Conservation (phyloP, 1,140 invertebrate species). For the Drosophila nannoptera region DNA sequence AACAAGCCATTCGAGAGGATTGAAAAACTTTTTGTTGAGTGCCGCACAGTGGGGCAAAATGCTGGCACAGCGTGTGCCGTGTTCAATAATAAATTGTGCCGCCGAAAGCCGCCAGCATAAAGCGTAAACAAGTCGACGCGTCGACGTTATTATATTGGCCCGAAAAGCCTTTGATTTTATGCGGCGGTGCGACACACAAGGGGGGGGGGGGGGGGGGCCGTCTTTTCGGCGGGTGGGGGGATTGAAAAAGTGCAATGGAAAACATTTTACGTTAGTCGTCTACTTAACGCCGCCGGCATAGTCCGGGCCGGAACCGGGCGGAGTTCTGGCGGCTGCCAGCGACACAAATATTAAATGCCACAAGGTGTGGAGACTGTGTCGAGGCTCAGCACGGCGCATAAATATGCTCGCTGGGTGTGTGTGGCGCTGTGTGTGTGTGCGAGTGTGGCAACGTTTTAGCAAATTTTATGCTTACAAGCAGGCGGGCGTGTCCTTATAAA, state of each 20-base stretch:
- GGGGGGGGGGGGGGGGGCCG: not conserved
- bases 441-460: conserved; percentile 65
- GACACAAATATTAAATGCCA: conserved; percentile 75
- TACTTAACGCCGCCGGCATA: conserved; percentile 43
- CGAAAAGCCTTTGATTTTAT: conserved; percentile 36
- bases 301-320: conserved; percentile 11
- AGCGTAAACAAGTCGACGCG: conserved; percentile 71
- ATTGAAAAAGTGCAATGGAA: conserved; percentile 45
- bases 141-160: conserved; percentile 74
- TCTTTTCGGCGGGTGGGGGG: not conserved
- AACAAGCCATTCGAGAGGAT: not conserved
- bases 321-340: conserved; percentile 37
- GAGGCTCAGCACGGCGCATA: conserved; percentile 55
- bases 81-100: conserved; percentile 72
- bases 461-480: conserved; percentile 67
- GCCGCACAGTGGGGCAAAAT: conserved; percentile 4
- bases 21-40: not conserved
- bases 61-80: conserved; percentile 19
- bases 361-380: conserved; percentile 67
- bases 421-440: conserved; percentile 17
- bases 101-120: conserved; percentile 62
- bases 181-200: not conserved
- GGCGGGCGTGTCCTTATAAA: conserved; percentile 9
- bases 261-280: conserved; percentile 59
- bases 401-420: conserved; percentile 52